These are phyloP conservation scores for Drosophila borealis DNA, from an alignment of 2,888 invertebrate genomes.

Conservation along the genomic window DNA sequence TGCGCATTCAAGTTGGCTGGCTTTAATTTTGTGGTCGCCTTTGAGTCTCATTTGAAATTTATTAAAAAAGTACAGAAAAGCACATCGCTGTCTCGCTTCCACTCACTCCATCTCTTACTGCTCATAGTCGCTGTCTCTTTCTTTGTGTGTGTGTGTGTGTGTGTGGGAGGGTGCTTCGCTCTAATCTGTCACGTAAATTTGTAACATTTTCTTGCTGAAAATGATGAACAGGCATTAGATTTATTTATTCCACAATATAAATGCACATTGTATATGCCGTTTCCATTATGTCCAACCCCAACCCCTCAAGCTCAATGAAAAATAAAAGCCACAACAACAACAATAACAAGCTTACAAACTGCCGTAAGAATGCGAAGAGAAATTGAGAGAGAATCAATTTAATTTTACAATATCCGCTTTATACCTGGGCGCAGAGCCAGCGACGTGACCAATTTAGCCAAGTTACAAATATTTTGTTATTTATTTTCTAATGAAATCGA, in stretches of 20 bases:
- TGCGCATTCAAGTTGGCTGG: constrained; percentile 47
- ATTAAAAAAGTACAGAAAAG: constrained; percentile 51
- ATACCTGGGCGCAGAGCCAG: constrained; percentile 55
- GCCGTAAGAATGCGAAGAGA: constrained; percentile 25
- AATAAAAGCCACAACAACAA: constrained; percentile 48
- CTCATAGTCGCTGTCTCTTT: background rate
- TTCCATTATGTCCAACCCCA: constrained; percentile 58
- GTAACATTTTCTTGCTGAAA: constrained; percentile 71
- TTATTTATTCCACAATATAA: constrained; percentile 73
- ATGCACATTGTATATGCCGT: constrained; percentile 61
- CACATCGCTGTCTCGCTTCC: constrained; percentile 12
- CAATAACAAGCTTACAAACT: constrained; percentile 20
- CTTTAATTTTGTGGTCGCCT: constrained; percentile 39
- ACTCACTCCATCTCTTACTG: constrained; percentile 1
- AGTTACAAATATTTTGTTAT: constrained; percentile 76
- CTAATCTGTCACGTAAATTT: constrained; percentile 79
- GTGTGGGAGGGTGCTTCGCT: constrained; percentile 13
- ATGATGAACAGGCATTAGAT: constrained; percentile 74
- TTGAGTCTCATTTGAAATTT: constrained; percentile 70
- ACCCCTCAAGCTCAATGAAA: constrained; percentile 27
- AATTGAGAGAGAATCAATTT: constrained; percentile 71
- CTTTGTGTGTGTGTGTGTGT: constrained; percentile 4
- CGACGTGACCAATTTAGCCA: constrained; percentile 76
- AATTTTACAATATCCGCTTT: constrained; percentile 79
- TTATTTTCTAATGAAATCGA: constrained; percentile 70